Evolutionary conservation across 30 jellyfish, hydroid and myxozoan species (phyloP).

Genomic region (Aurelia coerulea): DNA sequence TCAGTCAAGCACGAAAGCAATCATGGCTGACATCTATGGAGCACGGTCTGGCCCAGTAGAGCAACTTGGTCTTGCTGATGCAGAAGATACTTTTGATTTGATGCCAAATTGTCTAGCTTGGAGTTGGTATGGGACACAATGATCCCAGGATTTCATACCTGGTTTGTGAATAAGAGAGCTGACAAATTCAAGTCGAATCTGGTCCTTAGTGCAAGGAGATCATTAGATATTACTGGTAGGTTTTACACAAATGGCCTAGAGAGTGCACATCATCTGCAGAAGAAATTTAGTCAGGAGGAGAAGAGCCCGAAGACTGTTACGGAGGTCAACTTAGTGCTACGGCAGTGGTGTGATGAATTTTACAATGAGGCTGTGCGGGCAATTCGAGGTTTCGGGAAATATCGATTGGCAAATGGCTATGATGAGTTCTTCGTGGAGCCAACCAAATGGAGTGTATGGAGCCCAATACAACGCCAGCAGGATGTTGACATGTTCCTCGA

Average conservation of each 20-base stretch:
- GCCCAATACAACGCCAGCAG: not conserved
- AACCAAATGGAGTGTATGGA: no score
- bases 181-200: slow-evolving; percentile 1
- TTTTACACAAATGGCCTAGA: slow-evolving; percentile 22
- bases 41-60: slow-evolving; percentile 3
- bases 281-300: slow-evolving; percentile 18
- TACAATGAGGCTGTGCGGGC: slow-evolving; percentile 12
- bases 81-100: not conserved
- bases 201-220: not conserved
- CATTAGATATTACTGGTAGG: not conserved
- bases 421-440: no score
- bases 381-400: slow-evolving; percentile 4
- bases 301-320: slow-evolving; percentile 3
- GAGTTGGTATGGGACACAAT: not conserved
- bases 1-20: not conserved
- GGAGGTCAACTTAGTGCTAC: slow-evolving; percentile 4
- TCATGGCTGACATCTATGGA: slow-evolving; percentile 16
- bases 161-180: not conserved
- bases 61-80: slow-evolving; percentile 29
- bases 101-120: not conserved
- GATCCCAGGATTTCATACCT: not conserved
- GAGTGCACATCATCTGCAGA: slow-evolving; percentile 20
- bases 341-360: slow-evolving; percentile 23
- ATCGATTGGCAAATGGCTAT: not conserved
- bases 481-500: no score